These are phyloP conservation scores for Corythoichthys haematopterus DNA, from an alignment of 2,113 vertebrate species.

Conservation along the genomic window DNA sequence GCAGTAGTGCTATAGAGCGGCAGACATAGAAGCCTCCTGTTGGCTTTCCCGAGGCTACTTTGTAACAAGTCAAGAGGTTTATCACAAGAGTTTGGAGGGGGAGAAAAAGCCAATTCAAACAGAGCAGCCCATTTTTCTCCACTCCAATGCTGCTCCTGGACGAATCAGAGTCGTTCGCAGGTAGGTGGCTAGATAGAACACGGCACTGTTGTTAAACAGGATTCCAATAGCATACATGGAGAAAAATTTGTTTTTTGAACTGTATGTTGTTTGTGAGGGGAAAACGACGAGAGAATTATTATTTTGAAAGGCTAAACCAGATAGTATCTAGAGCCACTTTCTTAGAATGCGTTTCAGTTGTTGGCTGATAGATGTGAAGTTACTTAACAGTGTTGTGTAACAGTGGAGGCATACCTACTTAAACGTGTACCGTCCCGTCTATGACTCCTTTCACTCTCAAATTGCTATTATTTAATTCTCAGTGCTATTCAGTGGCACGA, in stretches of 20 bases:
- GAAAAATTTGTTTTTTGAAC: neutral
- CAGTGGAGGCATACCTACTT: slow-evolving; percentile 23
- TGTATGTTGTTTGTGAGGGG: too few species aligned
- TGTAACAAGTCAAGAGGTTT: neutral
- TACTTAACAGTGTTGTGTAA: slow-evolving; percentile 65
- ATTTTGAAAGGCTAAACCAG: neutral
- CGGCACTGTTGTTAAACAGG: neutral
- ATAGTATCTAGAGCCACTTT: neutral
- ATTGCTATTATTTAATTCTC: neutral
- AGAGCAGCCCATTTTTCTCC: slow-evolving; percentile 22
- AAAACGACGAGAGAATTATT: too few species aligned
- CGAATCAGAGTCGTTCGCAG: slow-evolving; percentile 60
- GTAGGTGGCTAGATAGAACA: slow-evolving; percentile 34
- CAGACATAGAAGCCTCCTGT: neutral
- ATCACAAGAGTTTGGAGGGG: slow-evolving; percentile 8
- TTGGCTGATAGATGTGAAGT: slow-evolving; percentile 25
- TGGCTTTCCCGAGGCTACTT: neutral
- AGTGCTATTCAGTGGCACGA: neutral
- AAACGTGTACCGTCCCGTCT: neutral
- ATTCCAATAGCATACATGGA: neutral
- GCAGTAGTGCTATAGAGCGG: slow-evolving; percentile 20
- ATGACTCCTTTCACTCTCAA: neutral
- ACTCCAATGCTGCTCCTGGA: slow-evolving; percentile 63
- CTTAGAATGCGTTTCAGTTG: neutral
- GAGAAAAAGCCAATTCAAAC: slow-evolving; percentile 13